These are phyloP conservation scores for Tupaia chinensis DNA, from an alignment of 2,113 vertebrate genomes.

Conservation along the genomic window DNA sequence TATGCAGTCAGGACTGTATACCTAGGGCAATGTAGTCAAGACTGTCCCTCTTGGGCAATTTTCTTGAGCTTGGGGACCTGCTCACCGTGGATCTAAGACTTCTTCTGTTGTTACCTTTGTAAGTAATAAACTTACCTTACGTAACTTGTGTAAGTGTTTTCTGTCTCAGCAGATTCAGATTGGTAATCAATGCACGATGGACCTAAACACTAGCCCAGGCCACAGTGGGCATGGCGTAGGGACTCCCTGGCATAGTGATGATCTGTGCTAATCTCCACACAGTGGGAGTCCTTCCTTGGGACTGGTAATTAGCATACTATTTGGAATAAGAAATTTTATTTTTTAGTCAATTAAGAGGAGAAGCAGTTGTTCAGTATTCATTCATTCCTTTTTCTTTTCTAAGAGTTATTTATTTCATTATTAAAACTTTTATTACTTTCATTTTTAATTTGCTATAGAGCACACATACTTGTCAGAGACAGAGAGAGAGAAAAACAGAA, in stretches of 20 bases:
- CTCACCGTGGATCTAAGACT: background rate
- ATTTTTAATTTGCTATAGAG: no score
- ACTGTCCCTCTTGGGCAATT: background rate
- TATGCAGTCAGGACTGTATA: background rate
- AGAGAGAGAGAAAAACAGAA: no score
- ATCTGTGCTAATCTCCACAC: background rate
- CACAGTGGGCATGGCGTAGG: no score
- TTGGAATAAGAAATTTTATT: background rate
- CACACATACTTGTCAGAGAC: no score
- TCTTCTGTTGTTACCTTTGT: background rate
- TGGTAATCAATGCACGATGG: background rate
- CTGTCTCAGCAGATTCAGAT: background rate
- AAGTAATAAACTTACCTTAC: background rate
- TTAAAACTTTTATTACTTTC: no score
- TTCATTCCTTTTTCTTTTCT: background rate
- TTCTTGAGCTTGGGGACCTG: background rate
- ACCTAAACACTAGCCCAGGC: rapidly evolving
- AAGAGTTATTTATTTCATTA: no score
- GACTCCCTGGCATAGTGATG: no score
- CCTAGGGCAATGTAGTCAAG: no score
- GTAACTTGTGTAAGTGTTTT: no score
- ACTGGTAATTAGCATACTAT: background rate
- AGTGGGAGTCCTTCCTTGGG: background rate
- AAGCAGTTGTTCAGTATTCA: background rate
- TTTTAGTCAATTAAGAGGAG: background rate